Evolutionary conservation across 2,888 invertebrate genomes (phyloP).

Genomic region (Lasioglossum calceatum): DNA sequence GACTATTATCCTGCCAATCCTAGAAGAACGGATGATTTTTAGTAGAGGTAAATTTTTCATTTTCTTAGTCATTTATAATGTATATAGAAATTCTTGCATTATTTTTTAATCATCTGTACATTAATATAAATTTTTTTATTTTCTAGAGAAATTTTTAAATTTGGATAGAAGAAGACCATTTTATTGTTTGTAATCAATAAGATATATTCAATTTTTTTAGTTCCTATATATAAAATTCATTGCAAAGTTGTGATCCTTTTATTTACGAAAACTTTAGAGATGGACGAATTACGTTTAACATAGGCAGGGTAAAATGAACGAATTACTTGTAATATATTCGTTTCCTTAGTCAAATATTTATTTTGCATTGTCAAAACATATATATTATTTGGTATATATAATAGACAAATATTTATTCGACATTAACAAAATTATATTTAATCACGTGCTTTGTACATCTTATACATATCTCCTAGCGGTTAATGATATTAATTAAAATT

Average conservation of each 20-base stretch:
- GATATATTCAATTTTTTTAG: slow-evolving; percentile 42
- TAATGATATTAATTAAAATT: neutral
- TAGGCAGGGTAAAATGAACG: slow-evolving; percentile 40
- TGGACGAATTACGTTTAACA: slow-evolving; percentile 34
- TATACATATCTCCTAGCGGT: slow-evolving; percentile 5
- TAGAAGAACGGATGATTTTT: slow-evolving; percentile 77
- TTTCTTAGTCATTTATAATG: neutral
- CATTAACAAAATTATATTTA: slow-evolving; percentile 31
- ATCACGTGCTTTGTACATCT: neutral
- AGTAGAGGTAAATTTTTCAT: slow-evolving; percentile 69
- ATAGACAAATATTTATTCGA: slow-evolving; percentile 20
- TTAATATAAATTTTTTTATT: slow-evolving; percentile 40
- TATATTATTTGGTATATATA: neutral
- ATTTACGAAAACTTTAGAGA: slow-evolving; percentile 20
- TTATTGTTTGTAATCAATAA: slow-evolving; percentile 24
- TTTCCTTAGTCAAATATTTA: slow-evolving; percentile 27
- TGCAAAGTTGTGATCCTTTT: neutral
- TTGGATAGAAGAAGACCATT: slow-evolving; percentile 26
- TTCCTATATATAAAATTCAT: slow-evolving; percentile 41
- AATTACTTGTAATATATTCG: slow-evolving; percentile 11
- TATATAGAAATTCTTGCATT: neutral
- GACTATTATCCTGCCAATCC: slow-evolving; percentile 85
- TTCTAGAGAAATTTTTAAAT: slow-evolving; percentile 67
- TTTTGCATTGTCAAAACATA: slow-evolving; percentile 24
- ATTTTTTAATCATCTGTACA: neutral